phyloP scores from a whole-genome alignment of 2,797 vertebrate species.

The Cephalopachus bancanus region DNA sequence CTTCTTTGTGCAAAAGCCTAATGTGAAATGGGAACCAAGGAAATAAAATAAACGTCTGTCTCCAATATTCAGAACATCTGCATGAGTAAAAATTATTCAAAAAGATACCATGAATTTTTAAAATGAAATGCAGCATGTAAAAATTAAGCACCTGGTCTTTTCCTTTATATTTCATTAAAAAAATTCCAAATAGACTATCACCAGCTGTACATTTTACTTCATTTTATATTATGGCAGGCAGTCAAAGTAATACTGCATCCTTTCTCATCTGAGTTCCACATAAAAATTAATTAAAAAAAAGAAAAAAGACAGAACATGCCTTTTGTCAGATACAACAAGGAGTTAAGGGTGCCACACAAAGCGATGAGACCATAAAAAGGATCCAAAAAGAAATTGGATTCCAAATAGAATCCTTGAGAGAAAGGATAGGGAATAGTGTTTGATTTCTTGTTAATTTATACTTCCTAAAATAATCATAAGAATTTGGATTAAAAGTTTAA shows the following conservation, averaged over 20 bases:
- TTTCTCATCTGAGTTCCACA: conserved; percentile 77
- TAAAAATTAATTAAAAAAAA: conserved; percentile 76
- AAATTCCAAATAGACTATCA: conserved; percentile 83
- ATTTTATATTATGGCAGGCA: conserved; percentile 78
- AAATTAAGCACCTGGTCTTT: conserved; percentile 86
- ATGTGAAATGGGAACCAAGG: conserved; percentile 68
- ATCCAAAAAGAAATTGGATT: conserved; percentile 37
- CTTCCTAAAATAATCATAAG: conserved; percentile 54
- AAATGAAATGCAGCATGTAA: conserved; percentile 83
- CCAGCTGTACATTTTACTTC: conserved; percentile 84
- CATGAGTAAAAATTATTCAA: conserved; percentile 84
- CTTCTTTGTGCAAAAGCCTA: conserved; percentile 77
- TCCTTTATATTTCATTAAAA: conserved; percentile 83
- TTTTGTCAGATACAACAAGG: conserved; percentile 50
- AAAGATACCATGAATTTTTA: conserved; percentile 85
- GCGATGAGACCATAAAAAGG: background rate
- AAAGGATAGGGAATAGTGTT: background rate
- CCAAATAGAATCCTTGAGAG: conserved; percentile 38
- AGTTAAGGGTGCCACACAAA: conserved; percentile 63
- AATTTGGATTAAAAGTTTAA: conserved; percentile 47
- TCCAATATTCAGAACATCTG: conserved; percentile 84
- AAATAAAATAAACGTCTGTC: conserved; percentile 81
- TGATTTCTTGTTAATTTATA: conserved; percentile 16
- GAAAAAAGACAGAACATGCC: conserved; percentile 33
- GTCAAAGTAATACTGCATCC: conserved; percentile 70